Conservation (phyloP, 2,113 vertebrate species). For the Cololabis saira region DNA sequence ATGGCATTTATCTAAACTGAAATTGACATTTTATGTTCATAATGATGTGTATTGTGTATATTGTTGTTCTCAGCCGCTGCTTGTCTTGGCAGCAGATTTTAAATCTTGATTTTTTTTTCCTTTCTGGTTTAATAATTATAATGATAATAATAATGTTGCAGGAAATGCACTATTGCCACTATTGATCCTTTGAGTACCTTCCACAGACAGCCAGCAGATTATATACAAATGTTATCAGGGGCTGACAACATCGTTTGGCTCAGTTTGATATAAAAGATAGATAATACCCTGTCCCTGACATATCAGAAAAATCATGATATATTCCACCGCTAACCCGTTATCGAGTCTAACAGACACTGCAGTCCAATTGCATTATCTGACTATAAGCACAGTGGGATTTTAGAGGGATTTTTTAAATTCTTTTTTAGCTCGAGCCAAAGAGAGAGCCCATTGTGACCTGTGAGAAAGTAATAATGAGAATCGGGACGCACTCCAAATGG, state of each 20-base stretch:
- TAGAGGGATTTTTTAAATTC: neutral
- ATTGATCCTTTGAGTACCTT: constrained; percentile 9
- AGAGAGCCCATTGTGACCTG: neutral
- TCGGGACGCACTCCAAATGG: constrained; percentile 34
- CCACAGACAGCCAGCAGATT: constrained; percentile 8
- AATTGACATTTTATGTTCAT: too few species aligned
- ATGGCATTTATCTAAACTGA: too few species aligned
- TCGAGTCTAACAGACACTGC: constrained; percentile 1
- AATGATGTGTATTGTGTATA: too few species aligned
- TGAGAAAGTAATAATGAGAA: constrained; percentile 25
- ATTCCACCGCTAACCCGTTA: constrained; percentile 11
- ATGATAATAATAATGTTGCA: too few species aligned
- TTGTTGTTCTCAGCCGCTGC: too few species aligned
- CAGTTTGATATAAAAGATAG: constrained; percentile 28
- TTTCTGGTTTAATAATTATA: too few species aligned
- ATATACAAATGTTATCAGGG: constrained; percentile 2
- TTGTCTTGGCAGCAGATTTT: too few species aligned
- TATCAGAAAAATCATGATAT: constrained; percentile 1
- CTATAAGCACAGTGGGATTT: constrained; percentile 6
- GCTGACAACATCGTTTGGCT: constrained; percentile 27
- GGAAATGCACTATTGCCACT: neutral
- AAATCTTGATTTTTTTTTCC: too few species aligned
- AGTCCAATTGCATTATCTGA: constrained; percentile 8
- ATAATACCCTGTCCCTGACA: constrained; percentile 18
- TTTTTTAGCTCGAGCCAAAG: constrained; percentile 25